These are phyloP conservation scores for Thecophora atra DNA, from an alignment of 2,888 invertebrate genomes.

Conservation along the genomic window DNA sequence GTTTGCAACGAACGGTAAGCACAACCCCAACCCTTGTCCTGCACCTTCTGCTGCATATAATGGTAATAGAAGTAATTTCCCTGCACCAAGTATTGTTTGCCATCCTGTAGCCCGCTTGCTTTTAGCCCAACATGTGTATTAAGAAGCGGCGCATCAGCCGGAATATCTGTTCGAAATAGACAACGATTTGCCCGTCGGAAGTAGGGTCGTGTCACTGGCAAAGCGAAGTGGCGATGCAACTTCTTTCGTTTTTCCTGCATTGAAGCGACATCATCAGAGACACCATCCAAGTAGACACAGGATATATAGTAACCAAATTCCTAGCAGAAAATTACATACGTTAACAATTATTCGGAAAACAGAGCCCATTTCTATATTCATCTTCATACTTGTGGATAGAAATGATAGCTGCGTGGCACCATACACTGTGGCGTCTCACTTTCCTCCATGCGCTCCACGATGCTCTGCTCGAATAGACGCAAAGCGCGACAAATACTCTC, in stretches of 20 bases:
- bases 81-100: slow-evolving; percentile 72
- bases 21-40: slow-evolving; percentile 99
- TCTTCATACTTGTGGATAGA: slow-evolving; percentile 64
- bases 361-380: neutral
- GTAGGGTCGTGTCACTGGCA: slow-evolving; percentile 76
- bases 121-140: slow-evolving; percentile 76
- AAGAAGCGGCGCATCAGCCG: slow-evolving; percentile 68
- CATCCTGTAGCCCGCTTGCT: slow-evolving; percentile 64
- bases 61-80: slow-evolving; percentile 95
- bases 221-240: slow-evolving; percentile 77
- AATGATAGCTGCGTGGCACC: slow-evolving; percentile 73
- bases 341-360: neutral
- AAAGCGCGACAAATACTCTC: slow-evolving; percentile 79
- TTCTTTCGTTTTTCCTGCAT: slow-evolving; percentile 70
- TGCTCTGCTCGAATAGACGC: slow-evolving; percentile 72
- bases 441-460: slow-evolving; percentile 69
- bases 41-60: slow-evolving; percentile 93
- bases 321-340: slow-evolving; percentile 44
- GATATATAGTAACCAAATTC: slow-evolving; percentile 82
- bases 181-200: slow-evolving; percentile 80
- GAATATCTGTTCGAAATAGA: slow-evolving; percentile 67
- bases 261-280: slow-evolving; percentile 76
- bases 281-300: slow-evolving; percentile 74
- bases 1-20: slow-evolving; percentile 98
- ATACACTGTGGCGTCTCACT: slow-evolving; percentile 50